phyloP scores from a whole-genome alignment of 2,888 invertebrate species.

The Blastobasis lacticolella region DNA sequence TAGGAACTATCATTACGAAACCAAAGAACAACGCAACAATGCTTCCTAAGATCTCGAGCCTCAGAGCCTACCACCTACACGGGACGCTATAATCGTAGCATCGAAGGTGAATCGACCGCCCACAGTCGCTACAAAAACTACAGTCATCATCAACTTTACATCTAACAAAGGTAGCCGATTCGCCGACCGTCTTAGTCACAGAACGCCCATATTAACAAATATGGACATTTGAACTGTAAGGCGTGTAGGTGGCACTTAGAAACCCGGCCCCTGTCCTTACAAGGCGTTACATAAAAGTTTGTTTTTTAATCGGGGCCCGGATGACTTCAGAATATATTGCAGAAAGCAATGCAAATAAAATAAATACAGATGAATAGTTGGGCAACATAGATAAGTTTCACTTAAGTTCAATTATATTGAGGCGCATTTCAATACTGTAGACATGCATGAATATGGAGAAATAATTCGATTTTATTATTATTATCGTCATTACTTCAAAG shows the following conservation, averaged over 20 bases:
- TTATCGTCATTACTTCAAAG: too few species aligned
- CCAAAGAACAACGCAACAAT: conserved; percentile 32
- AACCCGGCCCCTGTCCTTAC: conserved; percentile 49
- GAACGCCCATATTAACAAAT: conserved; percentile 62
- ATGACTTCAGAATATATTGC: too few species aligned
- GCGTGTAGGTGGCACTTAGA: conserved; percentile 59
- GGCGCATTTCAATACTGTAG: too few species aligned
- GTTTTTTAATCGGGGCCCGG: too few species aligned
- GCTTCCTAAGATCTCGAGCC: conserved; percentile 38
- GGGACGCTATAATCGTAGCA: conserved; percentile 47
- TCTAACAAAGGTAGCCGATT: conserved; percentile 66
- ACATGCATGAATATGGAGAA: too few species aligned
- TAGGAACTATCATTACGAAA: conserved; percentile 40
- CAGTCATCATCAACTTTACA: conserved; percentile 47
- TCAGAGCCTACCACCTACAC: conserved; percentile 52
- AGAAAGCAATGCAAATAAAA: too few species aligned
- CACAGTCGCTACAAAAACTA: conserved; percentile 46
- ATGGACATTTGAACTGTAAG: conserved; percentile 60
- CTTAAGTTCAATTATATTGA: too few species aligned
- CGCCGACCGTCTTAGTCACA: conserved; percentile 50
- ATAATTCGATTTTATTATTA: too few species aligned
- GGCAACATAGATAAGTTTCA: too few species aligned
- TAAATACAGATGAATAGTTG: too few species aligned
- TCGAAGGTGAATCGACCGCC: conserved; percentile 68
- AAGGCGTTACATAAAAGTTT: conserved; percentile 32